phyloP scores from a whole-genome alignment of 2,113 vertebrate genomes.

The Lagopus muta region DNA sequence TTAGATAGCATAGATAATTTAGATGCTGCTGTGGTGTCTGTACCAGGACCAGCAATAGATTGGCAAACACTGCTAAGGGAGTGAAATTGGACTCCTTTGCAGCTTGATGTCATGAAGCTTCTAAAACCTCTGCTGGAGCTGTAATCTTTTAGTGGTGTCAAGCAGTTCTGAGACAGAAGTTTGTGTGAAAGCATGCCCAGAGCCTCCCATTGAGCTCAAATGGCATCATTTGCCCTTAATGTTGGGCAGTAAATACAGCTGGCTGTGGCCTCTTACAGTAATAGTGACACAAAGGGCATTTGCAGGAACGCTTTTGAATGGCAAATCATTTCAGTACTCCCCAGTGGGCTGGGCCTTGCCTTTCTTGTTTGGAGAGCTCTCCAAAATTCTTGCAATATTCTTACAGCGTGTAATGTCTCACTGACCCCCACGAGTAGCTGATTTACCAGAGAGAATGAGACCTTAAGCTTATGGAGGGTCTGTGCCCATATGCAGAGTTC shows the following conservation, averaged over 20 bases:
- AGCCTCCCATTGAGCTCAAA: not conserved
- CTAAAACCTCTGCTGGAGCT: not conserved
- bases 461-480: not conserved
- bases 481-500: not conserved
- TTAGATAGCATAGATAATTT: not conserved
- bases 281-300: not conserved
- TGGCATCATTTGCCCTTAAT: not conserved
- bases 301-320: not conserved
- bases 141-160: not conserved
- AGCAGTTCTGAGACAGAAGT: not conserved
- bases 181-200: not conserved
- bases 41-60: not conserved
- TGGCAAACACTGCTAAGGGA: not conserved
- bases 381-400: not conserved
- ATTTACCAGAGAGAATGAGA: not conserved
- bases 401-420: not conserved
- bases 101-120: not conserved
- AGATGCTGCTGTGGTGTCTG: not conserved
- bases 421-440: not conserved
- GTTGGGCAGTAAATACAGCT: not conserved
- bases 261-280: not conserved
- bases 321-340: not conserved
- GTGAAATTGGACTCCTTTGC: not conserved
- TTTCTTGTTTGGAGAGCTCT: not conserved
- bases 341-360: not conserved